Percentiles rank a stretch among this genome's conserved stretches.
These are phyloP conservation scores for Acrocephalus kingi DNA, from an alignment of 2,113 vertebrate genomes.

Conservation along the genomic window DNA sequence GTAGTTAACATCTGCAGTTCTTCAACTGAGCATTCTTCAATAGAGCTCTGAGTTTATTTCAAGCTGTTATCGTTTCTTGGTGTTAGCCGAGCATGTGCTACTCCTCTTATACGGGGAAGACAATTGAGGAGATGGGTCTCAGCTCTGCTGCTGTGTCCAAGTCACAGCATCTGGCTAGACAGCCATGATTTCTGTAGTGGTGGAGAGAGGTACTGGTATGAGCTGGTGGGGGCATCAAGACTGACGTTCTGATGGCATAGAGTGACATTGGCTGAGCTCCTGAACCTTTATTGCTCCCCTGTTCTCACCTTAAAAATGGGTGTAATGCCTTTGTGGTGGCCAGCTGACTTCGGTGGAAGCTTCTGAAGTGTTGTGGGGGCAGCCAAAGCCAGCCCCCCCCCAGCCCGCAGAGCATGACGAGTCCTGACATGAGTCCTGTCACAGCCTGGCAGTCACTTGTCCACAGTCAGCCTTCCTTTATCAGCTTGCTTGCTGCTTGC, in stretches of 20 bases:
- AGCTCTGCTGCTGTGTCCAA: neutral
- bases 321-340: neutral
- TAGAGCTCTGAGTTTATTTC: neutral
- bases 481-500: neutral
- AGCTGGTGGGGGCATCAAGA: neutral
- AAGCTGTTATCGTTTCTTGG: rapidly evolving
- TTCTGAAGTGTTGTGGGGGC: neutral
- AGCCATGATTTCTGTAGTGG: neutral
- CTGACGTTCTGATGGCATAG: neutral
- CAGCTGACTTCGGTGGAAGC: neutral
- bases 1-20: neutral
- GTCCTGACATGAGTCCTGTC: neutral
- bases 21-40: neutral
- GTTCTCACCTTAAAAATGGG: neutral
- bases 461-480: neutral
- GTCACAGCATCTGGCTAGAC: neutral
- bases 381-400: neutral
- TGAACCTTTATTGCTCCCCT: neutral
- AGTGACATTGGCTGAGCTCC: neutral
- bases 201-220: neutral
- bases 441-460: neutral
- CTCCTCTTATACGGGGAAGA: rapidly evolving
- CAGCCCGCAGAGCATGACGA: neutral
- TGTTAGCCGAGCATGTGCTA: neutral
- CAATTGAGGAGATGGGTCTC: rapidly evolving